Conservation (phyloP, 2,888 invertebrate genomes). For the Lasius fuliginosus region DNA sequence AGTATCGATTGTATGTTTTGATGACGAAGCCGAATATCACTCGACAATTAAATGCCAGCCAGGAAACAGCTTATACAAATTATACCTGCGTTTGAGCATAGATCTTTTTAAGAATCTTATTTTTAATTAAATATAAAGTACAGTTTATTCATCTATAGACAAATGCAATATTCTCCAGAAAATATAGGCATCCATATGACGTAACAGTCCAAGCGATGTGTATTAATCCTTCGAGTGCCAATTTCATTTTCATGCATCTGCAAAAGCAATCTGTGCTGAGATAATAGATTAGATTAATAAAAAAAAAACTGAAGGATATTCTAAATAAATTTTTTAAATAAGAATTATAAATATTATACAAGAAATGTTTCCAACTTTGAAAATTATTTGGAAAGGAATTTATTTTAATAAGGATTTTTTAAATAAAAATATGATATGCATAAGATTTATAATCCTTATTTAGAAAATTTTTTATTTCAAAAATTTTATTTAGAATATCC, state of each 20-base stretch:
- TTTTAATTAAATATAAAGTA: not conserved
- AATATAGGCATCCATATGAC: not conserved
- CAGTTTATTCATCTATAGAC: not conserved
- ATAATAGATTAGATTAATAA: not conserved
- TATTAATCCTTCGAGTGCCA: not conserved
- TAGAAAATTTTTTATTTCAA: too few species aligned
- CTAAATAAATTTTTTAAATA: not conserved
- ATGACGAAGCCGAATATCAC: not conserved
- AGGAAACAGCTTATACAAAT: not conserved
- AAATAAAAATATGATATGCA: too few species aligned
- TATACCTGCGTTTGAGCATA: not conserved
- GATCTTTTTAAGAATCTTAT: not conserved
- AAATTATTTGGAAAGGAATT: too few species aligned
- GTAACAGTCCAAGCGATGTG: too few species aligned
- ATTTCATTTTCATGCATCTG: constrained; percentile 6
- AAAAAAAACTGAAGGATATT: not conserved
- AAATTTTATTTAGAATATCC: too few species aligned
- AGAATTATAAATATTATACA: too few species aligned
- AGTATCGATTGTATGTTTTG: constrained; percentile 6
- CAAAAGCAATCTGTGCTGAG: not conserved
- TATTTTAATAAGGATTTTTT: too few species aligned
- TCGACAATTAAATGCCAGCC: not conserved
- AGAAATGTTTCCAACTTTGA: too few species aligned
- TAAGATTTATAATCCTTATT: too few species aligned
- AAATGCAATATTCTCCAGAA: not conserved